These are phyloP conservation scores for Bicyclus anynana DNA, from an alignment of 1,140 invertebrate genomes.

Conservation along the genomic window DNA sequence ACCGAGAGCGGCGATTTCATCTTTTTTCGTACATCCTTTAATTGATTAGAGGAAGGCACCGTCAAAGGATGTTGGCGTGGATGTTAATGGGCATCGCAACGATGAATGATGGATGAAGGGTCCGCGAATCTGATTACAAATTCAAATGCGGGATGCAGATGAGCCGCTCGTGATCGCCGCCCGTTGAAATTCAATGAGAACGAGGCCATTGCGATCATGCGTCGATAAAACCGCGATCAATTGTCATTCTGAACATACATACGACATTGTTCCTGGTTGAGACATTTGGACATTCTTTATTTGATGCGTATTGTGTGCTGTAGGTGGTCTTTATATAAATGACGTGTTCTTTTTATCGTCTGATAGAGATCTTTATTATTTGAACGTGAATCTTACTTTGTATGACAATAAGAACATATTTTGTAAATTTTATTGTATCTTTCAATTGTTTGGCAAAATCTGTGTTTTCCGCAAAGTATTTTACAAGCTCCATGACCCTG, in stretches of 20 bases:
- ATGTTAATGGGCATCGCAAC: constrained; percentile 29
- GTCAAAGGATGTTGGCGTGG: constrained; percentile 37
- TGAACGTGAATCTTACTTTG: neutral
- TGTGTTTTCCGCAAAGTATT: no score
- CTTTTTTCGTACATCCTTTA: constrained; percentile 63
- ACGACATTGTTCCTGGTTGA: constrained; percentile 1
- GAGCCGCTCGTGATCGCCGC: constrained; percentile 37
- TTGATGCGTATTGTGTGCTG: neutral
- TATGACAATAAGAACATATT: neutral
- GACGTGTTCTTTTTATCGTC: neutral
- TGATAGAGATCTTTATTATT: constrained; percentile 4
- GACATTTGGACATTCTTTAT: constrained; percentile 4
- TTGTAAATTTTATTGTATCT: no score
- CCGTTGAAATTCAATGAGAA: constrained; percentile 57
- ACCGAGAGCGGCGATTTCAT: constrained; percentile 53
- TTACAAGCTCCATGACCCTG: no score
- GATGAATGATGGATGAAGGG: constrained; percentile 66
- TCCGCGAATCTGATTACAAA: constrained; percentile 61
- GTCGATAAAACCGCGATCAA: constrained; percentile 38
- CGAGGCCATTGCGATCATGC: constrained; percentile 44
- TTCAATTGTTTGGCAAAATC: no score
- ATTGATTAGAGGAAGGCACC: constrained; percentile 61
- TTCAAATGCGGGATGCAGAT: constrained; percentile 65
- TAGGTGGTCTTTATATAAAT: constrained; percentile 6
- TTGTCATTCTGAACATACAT: constrained; percentile 47